Evolutionary conservation across 1,140 invertebrate genomes (phyloP).

Genomic region (Venustaconcha ellipsiformis): DNA sequence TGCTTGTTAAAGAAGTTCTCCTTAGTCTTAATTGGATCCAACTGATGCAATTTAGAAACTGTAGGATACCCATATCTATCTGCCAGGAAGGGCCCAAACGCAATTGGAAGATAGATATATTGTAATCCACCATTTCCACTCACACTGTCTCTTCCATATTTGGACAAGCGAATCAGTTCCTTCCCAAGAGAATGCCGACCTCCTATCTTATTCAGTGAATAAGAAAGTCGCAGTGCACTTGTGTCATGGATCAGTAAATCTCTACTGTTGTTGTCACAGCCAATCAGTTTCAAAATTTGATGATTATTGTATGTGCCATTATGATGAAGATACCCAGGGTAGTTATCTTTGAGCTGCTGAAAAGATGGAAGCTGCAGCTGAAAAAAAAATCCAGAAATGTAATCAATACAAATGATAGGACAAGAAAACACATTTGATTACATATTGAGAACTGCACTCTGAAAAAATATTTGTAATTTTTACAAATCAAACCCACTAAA

Average conservation of each 20-base stretch:
- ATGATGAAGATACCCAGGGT: constrained; percentile 61
- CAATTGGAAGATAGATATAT: constrained; percentile 63
- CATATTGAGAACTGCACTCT: too few species aligned
- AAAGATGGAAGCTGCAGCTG: constrained; percentile 55
- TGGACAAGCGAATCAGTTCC: constrained; percentile 52
- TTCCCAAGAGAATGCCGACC: constrained; percentile 54
- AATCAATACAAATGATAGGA: too few species aligned
- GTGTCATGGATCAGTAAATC: constrained; percentile 55
- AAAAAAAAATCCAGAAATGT: constrained; percentile 25
- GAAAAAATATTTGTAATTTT: too few species aligned
- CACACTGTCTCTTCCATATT: constrained; percentile 58
- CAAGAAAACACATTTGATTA: too few species aligned
- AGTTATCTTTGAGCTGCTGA: constrained; percentile 42
- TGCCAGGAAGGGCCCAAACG: constrained; percentile 64
- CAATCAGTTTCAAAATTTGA: constrained; percentile 46
- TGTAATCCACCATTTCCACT: constrained; percentile 46
- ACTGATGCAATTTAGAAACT: constrained; percentile 54
- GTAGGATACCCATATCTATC: constrained; percentile 64
- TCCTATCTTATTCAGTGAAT: constrained; percentile 59
- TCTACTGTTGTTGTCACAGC: constrained; percentile 18
- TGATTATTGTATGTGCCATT: constrained; percentile 57
- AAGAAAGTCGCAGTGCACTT: constrained; percentile 60
- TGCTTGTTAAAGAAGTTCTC: constrained; percentile 60
- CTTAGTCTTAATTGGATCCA: constrained; percentile 53
- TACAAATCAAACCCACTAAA: too few species aligned